These are phyloP conservation scores for Psittacara wagleri DNA, from an alignment of 2,113 vertebrate genomes.

Conservation along the genomic window DNA sequence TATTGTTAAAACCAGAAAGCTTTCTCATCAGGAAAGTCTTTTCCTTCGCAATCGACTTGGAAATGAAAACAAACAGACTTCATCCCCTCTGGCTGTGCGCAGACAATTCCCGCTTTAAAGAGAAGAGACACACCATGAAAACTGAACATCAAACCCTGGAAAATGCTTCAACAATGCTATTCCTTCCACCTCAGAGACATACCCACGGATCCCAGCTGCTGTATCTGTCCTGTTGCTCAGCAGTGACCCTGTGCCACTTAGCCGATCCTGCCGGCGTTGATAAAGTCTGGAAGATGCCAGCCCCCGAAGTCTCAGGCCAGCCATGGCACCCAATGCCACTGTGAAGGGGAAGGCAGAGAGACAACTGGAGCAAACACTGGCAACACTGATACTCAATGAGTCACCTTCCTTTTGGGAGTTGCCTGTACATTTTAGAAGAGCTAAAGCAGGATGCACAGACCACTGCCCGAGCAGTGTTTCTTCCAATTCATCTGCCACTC, in stretches of 20 bases:
- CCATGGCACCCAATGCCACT: constrained; percentile 53
- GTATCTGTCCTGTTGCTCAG: neutral
- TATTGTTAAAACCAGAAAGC: constrained; percentile 59
- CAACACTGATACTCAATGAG: neutral
- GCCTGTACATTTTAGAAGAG: neutral
- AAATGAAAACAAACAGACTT: constrained; percentile 21
- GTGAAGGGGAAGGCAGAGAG: neutral
- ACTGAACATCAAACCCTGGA: neutral
- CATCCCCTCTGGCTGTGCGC: neutral
- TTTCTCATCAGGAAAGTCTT: constrained; percentile 9
- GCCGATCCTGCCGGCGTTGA: constrained; percentile 60
- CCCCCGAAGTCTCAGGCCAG: constrained; percentile 38
- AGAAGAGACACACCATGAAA: neutral
- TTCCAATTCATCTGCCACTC: neutral
- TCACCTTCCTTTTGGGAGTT: constrained; percentile 59
- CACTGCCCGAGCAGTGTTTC: neutral
- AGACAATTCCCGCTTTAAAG: neutral
- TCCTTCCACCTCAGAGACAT: constrained; percentile 16
- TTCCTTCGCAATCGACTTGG: neutral
- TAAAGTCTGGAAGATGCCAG: constrained; percentile 70
- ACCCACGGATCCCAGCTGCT: constrained; percentile 16
- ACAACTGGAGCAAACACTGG: neutral
- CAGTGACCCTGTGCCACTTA: constrained; percentile 13
- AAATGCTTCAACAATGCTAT: neutral
- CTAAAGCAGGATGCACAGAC: constrained; percentile 19